Base-by-base conservation (phyloP, 2,113 vertebrate genomes). In the Pangasianodon gigas region DNA sequence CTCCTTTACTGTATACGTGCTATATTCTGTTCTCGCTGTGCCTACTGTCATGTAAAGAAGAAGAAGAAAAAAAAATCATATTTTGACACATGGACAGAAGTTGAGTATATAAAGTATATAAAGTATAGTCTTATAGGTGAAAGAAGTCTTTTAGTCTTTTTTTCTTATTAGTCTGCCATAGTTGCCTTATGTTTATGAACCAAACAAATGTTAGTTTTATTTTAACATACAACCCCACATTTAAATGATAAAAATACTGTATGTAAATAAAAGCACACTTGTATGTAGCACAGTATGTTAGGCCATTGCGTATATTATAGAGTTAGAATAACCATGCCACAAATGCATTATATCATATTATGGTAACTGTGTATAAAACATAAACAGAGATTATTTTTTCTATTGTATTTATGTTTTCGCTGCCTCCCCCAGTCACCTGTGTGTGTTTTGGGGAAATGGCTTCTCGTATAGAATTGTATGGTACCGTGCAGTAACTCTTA, bases 171-270 rank as follows among this genome's bases (percentile, higher is more conserved):
- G 94, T 95, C 93, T 93, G 94, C 96, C 95, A 95, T 95, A 94
- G 95, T 95, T 95, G 95, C 96, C 96, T 96, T 96, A 96, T 94
- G 95, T 96, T 95, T 91, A 91, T 92, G 92, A 92, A 94, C 90
- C 92, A 94, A 93, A 89, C 87, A 91, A 92, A 85, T 65, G 51
- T 86, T 74, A 77, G 6, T 87, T 93, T 88, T 88, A 84, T 92
- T 91, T 90, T 65, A 92, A 92, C 90, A 90, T 93, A 90, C n/a
- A 91, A 87, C 48, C 88, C 85, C 29, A 56, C 91, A 84, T 87
- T 81, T 83, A 71, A 90, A 92, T 89, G 86, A 94, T 16, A 71
- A 87, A 89, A 81, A 87, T 90, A 87, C 93, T 88, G 91, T 90
- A 93, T 92, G 92, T 91, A 91, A 93, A 91, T 94, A 90, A 86